Evolutionary conservation across 1,140 invertebrate genomes (phyloP).

Genomic region (Aphis craccivora): DNA sequence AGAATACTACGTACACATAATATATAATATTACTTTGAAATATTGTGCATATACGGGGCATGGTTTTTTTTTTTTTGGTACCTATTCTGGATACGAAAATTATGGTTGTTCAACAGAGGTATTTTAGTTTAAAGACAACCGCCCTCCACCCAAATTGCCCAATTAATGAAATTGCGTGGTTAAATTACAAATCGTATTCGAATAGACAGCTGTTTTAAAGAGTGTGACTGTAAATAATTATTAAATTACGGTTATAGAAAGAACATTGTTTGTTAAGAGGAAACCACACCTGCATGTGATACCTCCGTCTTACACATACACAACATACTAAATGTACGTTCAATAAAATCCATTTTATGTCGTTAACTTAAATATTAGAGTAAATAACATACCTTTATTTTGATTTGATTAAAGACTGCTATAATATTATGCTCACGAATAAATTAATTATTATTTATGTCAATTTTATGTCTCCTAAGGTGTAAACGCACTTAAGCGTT

Average conservation of each 20-base stretch:
- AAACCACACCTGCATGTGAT: too few species aligned
- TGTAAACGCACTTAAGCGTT: neutral
- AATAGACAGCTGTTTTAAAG: neutral
- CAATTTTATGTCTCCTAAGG: neutral
- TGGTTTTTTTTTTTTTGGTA: neutral
- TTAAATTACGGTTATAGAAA: neutral
- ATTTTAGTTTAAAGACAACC: neutral
- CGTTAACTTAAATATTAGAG: too few species aligned
- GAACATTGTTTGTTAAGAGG: neutral
- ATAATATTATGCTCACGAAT: neutral
- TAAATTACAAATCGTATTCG: neutral
- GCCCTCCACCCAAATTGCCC: slow-evolving; percentile 12
- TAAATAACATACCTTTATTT: neutral
- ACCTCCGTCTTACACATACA: too few species aligned
- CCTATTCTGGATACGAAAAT: slow-evolving; percentile 9
- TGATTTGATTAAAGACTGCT: neutral
- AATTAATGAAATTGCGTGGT: slow-evolving; percentile 38
- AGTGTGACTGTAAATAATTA: slow-evolving; percentile 2
- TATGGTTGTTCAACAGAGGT: slow-evolving; percentile 18
- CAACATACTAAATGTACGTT: too few species aligned
- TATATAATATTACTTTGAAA: slow-evolving; percentile 4
- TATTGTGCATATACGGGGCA: neutral
- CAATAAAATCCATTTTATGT: too few species aligned
- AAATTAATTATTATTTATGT: neutral
- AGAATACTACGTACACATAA: slow-evolving; percentile 4